Base-by-base conservation (phyloP, 2,888 invertebrate genomes). In the Heteromyza rotundicornis region DNA sequence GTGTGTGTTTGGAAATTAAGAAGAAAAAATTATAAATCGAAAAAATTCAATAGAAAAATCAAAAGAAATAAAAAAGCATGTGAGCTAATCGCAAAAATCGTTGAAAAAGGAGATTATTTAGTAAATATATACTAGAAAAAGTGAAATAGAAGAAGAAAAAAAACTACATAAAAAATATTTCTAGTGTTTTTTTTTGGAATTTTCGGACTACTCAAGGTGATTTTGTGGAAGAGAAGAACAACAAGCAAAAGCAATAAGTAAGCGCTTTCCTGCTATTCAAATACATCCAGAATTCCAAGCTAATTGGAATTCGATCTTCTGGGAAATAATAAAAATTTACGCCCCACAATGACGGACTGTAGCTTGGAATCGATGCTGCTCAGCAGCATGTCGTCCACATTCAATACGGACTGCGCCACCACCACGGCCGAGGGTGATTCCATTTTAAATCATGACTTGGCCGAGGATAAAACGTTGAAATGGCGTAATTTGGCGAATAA, bases 401-500 rank as follows among this genome's bases (percentile, higher is more conserved):
- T 82, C 61, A 82, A 82, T 68, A 74, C 76, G 54, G 80, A 80
- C 55, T 79, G 79, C 62, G 76, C 77, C 57, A 73, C 75, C 8
- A 71, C 70, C 64, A 77, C 76, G 14, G 79, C 75, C 53, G 79
- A 77, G 64, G 75, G 77, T 53, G 77, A 73, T 2, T 71, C 72
- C 24, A 63, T 74, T 58, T 67, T 77, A n/a, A 73, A 79, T 57
- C 67, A 80, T 50, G 78, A 82, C 64, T 60, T 82, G 64, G 79
- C 79, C 60, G 80, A 80, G 67, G 83, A 83, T 68, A 83, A 82
- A 60, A 83, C 83, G 24, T 55, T 80, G 22, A 83, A 84, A 64
- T 84, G 83, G 83, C 80, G 83, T 62, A 77, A 80, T 61, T 73
- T 83, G 67, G 77, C 78, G 58, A 81, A 82, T 65, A 84, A 84